Conservation (phyloP, 2,113 vertebrate genomes). For the Phyllostomus discolor region DNA sequence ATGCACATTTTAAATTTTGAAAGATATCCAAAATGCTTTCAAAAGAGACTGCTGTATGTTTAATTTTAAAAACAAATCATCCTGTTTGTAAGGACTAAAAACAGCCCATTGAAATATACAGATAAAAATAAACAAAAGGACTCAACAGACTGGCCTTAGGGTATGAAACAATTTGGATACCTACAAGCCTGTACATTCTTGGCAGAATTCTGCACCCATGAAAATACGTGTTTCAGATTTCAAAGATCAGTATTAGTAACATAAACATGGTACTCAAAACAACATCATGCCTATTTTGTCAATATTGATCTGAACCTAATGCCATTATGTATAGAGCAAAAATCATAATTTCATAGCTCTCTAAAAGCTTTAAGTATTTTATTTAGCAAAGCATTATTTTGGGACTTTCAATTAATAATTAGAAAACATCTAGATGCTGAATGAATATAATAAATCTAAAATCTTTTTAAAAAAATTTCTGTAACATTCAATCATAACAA, state of each 20-base stretch:
- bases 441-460: not conserved
- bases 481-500: not conserved
- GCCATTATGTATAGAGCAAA: not conserved
- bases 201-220: not conserved
- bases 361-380: not conserved
- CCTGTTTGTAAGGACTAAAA: not conserved
- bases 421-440: not conserved
- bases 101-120: not conserved
- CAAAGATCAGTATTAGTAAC: not conserved
- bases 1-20: not conserved
- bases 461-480: not conserved
- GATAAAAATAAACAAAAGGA: constrained; percentile 34
- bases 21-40: not conserved
- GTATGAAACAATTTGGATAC: not conserved
- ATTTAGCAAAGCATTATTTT: not conserved
- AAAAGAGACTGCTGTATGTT: not conserved
- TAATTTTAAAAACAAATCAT: constrained; percentile 10
- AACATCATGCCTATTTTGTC: not conserved
- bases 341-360: not conserved
- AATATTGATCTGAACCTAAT: not conserved
- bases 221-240: constrained; percentile 17
- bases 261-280: not conserved
- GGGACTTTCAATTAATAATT: not conserved
- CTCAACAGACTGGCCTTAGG: not conserved
- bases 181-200: not conserved